Conservation (phyloP, 1,140 invertebrate genomes). For the Cyclargus thomasi region DNA sequence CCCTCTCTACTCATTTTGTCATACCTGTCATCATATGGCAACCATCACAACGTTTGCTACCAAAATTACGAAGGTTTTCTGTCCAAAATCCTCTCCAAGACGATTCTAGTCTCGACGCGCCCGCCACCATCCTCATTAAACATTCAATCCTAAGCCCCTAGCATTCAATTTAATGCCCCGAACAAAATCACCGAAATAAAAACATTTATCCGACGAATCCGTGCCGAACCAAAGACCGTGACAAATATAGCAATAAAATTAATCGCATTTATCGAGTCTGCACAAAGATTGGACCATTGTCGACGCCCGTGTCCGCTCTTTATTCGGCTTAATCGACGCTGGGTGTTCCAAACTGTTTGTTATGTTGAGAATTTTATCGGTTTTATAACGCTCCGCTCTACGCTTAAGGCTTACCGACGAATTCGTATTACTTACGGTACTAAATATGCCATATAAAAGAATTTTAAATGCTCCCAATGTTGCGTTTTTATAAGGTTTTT, state of each 20-base stretch:
- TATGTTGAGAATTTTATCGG: background rate
- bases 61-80: too few species aligned
- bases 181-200: background rate
- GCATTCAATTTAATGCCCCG: background rate
- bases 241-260: conserved; percentile 4
- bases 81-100: too few species aligned
- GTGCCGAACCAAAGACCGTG: conserved; percentile 2
- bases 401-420: background rate
- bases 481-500: background rate
- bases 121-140: too few species aligned
- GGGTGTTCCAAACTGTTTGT: background rate
- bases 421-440: background rate
- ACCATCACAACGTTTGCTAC: too few species aligned
- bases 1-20: too few species aligned
- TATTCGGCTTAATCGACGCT: background rate
- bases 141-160: too few species aligned
- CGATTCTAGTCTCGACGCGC: too few species aligned
- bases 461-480: background rate
- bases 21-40: too few species aligned
- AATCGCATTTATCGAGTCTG: background rate
- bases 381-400: background rate
- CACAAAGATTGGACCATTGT: background rate
- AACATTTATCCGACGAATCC: background rate
- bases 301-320: background rate
- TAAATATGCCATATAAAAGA: background rate